Percentiles rank a stretch among this genome's conserved stretches.
Evolutionary conservation across 2,113 vertebrate species (phyloP).

Genomic region (Neotoma lepida): DNA sequence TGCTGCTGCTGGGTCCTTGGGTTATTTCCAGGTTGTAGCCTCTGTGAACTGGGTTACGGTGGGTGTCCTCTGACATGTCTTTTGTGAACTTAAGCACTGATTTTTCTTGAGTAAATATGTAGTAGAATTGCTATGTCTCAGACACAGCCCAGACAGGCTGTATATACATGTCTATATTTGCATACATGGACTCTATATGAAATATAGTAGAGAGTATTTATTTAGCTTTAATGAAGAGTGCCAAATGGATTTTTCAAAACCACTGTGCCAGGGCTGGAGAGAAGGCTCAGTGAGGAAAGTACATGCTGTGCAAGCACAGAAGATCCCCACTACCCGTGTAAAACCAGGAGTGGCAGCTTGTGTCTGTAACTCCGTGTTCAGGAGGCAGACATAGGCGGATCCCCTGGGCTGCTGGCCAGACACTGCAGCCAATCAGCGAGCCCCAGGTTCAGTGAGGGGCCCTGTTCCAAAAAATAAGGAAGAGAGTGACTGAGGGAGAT

Average conservation of each 20-base stretch:
- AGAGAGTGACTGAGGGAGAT: neutral
- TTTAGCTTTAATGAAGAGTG: neutral
- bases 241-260: neutral
- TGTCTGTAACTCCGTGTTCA: neutral
- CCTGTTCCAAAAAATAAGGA: neutral
- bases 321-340: neutral
- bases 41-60: neutral
- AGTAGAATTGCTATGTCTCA: neutral
- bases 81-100: neutral
- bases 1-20: no score
- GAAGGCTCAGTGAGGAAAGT: neutral
- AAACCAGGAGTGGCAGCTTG: neutral
- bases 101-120: neutral
- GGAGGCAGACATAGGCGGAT: neutral
- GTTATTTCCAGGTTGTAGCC: neutral
- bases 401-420: neutral
- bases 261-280: neutral
- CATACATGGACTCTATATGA: neutral
- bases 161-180: fast-evolving
- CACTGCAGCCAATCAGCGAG: neutral
- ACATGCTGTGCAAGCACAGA: fast-evolving
- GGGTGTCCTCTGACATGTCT: neutral
- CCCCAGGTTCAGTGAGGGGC: neutral
- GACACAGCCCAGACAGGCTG: neutral
- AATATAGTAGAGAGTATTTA: neutral